phyloP scores from a whole-genome alignment of 1,140 invertebrate species.

The Wiebesia pumilae region DNA sequence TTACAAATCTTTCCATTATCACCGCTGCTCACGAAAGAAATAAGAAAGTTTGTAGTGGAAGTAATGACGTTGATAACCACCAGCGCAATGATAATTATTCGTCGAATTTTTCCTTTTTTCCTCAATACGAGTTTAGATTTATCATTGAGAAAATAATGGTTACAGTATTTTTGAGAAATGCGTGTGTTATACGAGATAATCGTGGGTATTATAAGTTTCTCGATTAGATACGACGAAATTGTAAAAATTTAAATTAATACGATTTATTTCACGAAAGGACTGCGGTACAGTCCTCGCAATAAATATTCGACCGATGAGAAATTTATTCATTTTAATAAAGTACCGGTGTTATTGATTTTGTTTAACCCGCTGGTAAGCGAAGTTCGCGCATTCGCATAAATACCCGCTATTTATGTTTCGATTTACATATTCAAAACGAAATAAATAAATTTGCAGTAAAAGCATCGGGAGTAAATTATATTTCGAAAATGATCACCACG shows the following conservation, averaged over 20 bases:
- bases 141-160: not conserved
- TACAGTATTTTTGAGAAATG: not conserved
- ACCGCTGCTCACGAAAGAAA: not conserved
- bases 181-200: not conserved
- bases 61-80: not conserved
- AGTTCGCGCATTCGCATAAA: conserved; percentile 27
- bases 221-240: not conserved
- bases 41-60: not conserved
- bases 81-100: not conserved
- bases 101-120: not conserved
- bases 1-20: not conserved
- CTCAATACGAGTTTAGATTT: not conserved
- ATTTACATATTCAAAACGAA: conserved; percentile 37
- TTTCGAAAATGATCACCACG: conserved; percentile 24
- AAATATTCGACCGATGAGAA: conserved; percentile 2
- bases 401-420: conserved; percentile 3
- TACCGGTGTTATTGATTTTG: conserved; percentile 9
- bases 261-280: not conserved
- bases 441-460: conserved; percentile 35
- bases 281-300: not conserved
- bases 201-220: not conserved
- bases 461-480: not conserved
- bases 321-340: conserved; percentile 33
- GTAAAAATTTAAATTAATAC: not conserved
- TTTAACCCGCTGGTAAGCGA: conserved; percentile 6